Evolutionary conservation across 35 echinoderm and acorn worm species (phyloP).

Genomic region (Ophioderma brevispina): DNA sequence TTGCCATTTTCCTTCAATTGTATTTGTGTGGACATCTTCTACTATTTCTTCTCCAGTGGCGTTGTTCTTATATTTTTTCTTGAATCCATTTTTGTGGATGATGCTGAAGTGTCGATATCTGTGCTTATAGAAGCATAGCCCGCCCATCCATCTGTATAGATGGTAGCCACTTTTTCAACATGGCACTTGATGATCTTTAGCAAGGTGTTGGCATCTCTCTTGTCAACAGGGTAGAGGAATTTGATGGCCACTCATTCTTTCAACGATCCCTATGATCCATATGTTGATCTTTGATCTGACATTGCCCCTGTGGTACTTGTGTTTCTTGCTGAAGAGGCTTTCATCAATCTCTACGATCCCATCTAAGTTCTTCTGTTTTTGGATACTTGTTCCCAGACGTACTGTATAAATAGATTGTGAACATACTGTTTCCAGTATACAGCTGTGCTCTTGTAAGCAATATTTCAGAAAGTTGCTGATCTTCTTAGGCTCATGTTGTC

Average conservation of each 20-base stretch:
- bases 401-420: neutral
- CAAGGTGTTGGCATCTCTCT: neutral
- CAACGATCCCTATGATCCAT: slow-evolving; percentile 23
- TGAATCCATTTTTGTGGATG: neutral
- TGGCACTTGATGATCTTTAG: slow-evolving; percentile 7
- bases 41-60: neutral
- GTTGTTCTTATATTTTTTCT: neutral
- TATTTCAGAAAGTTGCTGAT: neutral
- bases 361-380: neutral
- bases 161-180: slow-evolving; percentile 18
- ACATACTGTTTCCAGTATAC: neutral
- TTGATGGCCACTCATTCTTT: neutral
- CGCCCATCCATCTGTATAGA: slow-evolving; percentile 33
- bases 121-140: neutral
- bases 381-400: neutral
- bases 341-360: slow-evolving; percentile 41
- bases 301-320: slow-evolving; percentile 25
- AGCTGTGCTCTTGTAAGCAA: slow-evolving; percentile 10
- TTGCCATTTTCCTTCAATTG: no score
- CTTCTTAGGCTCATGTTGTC: neutral
- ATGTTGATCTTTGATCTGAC: neutral
- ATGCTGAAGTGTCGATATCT: slow-evolving; percentile 33
- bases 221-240: slow-evolving; percentile 35
- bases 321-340: slow-evolving; percentile 1
- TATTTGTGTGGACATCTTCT: no score